Percentiles rank a stretch among this genome's conserved stretches.
These are phyloP conservation scores for Tiphia femorata DNA, from an alignment of 2,888 invertebrate genomes.

Conservation along the genomic window DNA sequence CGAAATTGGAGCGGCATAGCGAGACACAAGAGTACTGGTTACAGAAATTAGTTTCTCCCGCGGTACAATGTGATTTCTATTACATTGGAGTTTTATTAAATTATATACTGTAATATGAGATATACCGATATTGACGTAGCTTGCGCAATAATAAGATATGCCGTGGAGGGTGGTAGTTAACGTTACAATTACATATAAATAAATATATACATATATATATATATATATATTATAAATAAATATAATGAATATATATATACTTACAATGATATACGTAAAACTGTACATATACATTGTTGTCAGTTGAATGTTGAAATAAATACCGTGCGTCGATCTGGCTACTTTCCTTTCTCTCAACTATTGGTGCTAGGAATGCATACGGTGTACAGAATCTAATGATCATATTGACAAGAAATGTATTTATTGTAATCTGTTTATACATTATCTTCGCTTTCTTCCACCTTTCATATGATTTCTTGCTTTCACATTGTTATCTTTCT, in stretches of 20 bases:
- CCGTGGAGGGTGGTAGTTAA: conserved; percentile 30
- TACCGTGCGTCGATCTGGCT: conserved; percentile 50
- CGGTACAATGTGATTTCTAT: conserved; percentile 25
- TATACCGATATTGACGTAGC: conserved; percentile 40
- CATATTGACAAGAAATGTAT: too few species aligned
- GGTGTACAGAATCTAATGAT: background rate
- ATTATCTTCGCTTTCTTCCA: conserved; percentile 81
- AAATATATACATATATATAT: conserved; percentile 2
- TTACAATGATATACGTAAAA: conserved; percentile 53
- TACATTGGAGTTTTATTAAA: conserved; percentile 34
- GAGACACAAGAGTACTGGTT: conserved; percentile 18
- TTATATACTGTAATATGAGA: too few species aligned
- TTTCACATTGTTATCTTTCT: conserved; percentile 77
- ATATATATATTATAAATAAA: conserved; percentile 25
- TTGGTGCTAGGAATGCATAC: background rate
- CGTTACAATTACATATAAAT: conserved; percentile 36
- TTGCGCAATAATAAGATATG: conserved; percentile 47
- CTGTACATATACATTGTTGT: conserved; percentile 57
- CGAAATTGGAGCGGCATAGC: conserved; percentile 7
- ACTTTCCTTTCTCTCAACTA: background rate
- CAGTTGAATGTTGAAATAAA: conserved; percentile 67
- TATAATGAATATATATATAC: conserved; percentile 47
- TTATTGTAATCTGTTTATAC: too few species aligned
- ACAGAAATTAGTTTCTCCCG: too few species aligned
- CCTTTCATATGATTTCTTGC: too few species aligned